phyloP scores from a whole-genome alignment of 1,140 invertebrate genomes.

The Myzus persicae region DNA sequence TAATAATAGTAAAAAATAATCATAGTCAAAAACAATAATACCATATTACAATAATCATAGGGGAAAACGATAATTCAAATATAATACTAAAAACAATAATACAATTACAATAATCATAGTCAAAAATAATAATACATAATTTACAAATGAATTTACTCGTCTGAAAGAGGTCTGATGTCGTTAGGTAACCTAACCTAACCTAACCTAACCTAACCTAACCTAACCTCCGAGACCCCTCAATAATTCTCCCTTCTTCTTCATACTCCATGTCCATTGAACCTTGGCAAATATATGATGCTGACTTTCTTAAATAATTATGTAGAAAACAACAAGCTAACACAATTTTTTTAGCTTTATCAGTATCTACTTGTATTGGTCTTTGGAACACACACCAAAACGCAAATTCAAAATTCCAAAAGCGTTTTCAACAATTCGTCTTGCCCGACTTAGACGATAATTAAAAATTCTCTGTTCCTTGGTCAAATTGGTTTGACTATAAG shows the following conservation, averaged over 20 bases:
- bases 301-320: constrained; percentile 51
- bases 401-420: constrained; percentile 23
- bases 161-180: too few species aligned
- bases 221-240: background rate
- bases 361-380: constrained; percentile 37
- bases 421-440: constrained; percentile 36
- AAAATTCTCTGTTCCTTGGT: constrained; percentile 2
- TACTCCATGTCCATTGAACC: background rate
- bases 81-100: too few species aligned
- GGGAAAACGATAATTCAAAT: too few species aligned
- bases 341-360: constrained; percentile 52
- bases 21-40: too few species aligned
- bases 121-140: too few species aligned
- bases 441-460: constrained; percentile 17
- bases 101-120: too few species aligned
- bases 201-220: too few species aligned
- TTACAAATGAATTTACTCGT: too few species aligned
- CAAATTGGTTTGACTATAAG: constrained; percentile 16
- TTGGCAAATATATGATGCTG: background rate
- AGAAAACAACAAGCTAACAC: constrained; percentile 57
- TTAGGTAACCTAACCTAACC: too few species aligned
- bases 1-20: too few species aligned
- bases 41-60: too few species aligned
- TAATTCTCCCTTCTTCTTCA: background rate
- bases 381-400: constrained; percentile 15